Conservation (phyloP, 2,113 vertebrate species). For the Plestiodon gilberti region DNA sequence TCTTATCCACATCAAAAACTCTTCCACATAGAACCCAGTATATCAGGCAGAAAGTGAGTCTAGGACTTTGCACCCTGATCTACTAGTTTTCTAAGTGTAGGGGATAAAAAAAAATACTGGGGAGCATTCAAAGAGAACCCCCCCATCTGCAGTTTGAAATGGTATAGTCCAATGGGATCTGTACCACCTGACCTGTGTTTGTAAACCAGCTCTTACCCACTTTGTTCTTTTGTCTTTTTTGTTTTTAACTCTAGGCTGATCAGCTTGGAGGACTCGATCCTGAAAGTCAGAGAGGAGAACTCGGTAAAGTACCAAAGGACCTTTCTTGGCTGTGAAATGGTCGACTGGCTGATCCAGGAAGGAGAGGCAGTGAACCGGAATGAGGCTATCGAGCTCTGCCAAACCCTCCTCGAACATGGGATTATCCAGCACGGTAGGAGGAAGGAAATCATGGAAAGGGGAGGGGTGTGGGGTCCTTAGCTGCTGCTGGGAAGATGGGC, state of each 20-base stretch:
- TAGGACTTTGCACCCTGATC: no score
- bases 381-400: slow-evolving; percentile 80
- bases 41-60: no score
- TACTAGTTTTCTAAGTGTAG: no score
- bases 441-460: background rate
- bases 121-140: background rate
- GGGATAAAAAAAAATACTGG: no score
- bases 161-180: background rate
- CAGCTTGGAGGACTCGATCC: slow-evolving; percentile 76
- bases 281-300: slow-evolving; percentile 83
- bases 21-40: no score
- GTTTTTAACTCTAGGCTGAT: slow-evolving; percentile 75
- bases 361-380: slow-evolving; percentile 79
- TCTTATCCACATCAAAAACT: no score
- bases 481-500: fast-evolving
- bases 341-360: slow-evolving; percentile 87
- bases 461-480: background rate
- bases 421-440: slow-evolving; percentile 86
- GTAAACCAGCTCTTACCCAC: fast-evolving
- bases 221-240: background rate
- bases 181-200: no score
- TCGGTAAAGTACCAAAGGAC: slow-evolving; percentile 79
- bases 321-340: slow-evolving; percentile 82
- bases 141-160: background rate
- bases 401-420: slow-evolving; percentile 81